Evolutionary conservation across 2,888 invertebrate genomes (phyloP).

Genomic region (Drosophila koepferae): DNA sequence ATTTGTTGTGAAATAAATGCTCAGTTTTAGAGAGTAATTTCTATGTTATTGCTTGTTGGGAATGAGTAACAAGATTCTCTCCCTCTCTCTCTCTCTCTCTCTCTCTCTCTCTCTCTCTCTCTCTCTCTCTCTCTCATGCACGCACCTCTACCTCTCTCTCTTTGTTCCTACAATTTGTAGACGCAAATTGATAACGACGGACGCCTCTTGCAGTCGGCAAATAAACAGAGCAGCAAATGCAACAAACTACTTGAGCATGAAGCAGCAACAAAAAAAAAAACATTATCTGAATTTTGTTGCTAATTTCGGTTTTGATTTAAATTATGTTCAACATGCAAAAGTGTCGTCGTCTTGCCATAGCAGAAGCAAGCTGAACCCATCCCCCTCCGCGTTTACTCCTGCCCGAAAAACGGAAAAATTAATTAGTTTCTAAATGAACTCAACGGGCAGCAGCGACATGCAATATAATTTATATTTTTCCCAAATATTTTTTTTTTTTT

Average conservation of each 20-base stretch:
- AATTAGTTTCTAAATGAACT: conserved; percentile 67
- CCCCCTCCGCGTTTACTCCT: background rate
- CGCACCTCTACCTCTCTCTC: background rate
- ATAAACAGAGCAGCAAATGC: conserved; percentile 68
- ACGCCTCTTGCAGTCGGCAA: conserved; percentile 28
- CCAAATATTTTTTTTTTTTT: conserved; percentile 12
- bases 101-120: background rate
- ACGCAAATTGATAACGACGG: conserved; percentile 60
- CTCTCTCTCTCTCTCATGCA: background rate
- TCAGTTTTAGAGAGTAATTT: conserved; percentile 29
- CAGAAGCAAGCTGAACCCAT: background rate
- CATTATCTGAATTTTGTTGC: conserved; percentile 44
- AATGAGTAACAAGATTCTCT: conserved; percentile 10
- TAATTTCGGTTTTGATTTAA: conserved; percentile 74
- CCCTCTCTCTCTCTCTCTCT: background rate
- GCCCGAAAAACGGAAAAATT: conserved; percentile 42
- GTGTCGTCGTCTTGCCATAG: conserved; percentile 45
- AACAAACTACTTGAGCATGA: conserved; percentile 17
- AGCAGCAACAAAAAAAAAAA: conserved; percentile 21
- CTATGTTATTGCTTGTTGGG: conserved; percentile 20
- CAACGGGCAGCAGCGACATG: conserved; percentile 41
- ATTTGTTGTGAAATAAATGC: conserved; percentile 15
- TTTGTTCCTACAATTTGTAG: background rate
- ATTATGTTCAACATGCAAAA: conserved; percentile 66
- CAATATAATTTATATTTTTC: conserved; percentile 36